Percentiles rank a stretch among this genome's conserved stretches.
These are phyloP conservation scores for Plotosus lineatus DNA, from an alignment of 2,113 vertebrate species.

Conservation along the genomic window DNA sequence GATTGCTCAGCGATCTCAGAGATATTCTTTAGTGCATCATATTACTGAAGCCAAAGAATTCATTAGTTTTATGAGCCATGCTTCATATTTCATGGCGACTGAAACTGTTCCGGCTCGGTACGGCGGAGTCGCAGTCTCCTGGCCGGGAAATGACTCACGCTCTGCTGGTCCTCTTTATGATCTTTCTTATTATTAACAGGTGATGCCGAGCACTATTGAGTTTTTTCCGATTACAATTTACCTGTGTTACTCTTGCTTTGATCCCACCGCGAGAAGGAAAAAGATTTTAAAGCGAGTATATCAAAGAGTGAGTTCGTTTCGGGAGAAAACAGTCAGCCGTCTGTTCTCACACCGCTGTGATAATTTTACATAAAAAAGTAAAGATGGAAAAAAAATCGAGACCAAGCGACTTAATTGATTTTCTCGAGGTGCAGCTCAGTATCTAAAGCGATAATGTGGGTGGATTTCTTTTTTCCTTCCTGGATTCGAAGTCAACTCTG, in stretches of 20 bases:
- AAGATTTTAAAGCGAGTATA: slow-evolving; percentile 37
- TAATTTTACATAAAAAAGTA: neutral
- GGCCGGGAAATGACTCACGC: slow-evolving; percentile 35
- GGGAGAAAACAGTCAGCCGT: neutral
- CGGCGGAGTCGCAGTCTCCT: slow-evolving; percentile 18
- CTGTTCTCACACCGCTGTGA: neutral
- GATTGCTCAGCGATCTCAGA: slow-evolving; percentile 26
- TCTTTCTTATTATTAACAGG: slow-evolving; percentile 46
- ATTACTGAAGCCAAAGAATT: slow-evolving; percentile 41
- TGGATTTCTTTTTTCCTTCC: neutral
- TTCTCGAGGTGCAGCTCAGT: neutral
- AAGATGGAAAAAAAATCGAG: neutral
- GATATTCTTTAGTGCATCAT: slow-evolving; percentile 26
- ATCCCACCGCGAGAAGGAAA: slow-evolving; percentile 33
- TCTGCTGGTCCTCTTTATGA: slow-evolving; percentile 23
- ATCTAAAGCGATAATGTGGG: neutral
- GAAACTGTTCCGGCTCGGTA: slow-evolving; percentile 25
- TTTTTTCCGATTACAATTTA: slow-evolving; percentile 48
- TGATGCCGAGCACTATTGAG: slow-evolving; percentile 37
- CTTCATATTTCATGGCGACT: slow-evolving; percentile 43
- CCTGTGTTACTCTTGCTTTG: slow-evolving; percentile 39
- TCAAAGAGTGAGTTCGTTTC: slow-evolving; percentile 47
- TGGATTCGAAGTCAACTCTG: neutral
- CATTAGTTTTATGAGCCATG: slow-evolving; percentile 47
- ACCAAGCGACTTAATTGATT: slow-evolving; percentile 4